Percentiles rank a stretch among this genome's conserved stretches.
Evolutionary conservation across 2,888 invertebrate genomes (phyloP).

Genomic region (Limnephilus auricula): DNA sequence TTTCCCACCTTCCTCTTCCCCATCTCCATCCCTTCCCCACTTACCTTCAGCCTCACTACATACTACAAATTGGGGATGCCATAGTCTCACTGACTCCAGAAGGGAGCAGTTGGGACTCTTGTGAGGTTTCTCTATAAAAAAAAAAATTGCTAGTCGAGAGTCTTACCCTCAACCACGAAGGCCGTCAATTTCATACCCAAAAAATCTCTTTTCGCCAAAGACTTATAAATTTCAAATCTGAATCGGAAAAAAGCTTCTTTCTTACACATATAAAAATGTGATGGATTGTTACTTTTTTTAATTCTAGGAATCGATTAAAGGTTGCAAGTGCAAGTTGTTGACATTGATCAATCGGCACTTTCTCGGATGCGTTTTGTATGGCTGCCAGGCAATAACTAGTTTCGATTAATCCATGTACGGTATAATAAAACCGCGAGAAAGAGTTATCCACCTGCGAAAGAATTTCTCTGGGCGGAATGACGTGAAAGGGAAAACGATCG

Average conservation of each 20-base stretch:
- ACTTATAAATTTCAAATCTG: not conserved
- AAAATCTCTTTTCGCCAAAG: too few species aligned
- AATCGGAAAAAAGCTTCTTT: not conserved
- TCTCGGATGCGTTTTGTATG: slow-evolving; percentile 15
- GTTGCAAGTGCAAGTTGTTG: not conserved
- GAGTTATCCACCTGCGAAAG: slow-evolving; percentile 10
- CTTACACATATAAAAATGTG: not conserved
- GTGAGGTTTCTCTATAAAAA: too few species aligned
- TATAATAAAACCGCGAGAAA: not conserved
- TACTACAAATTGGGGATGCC: too few species aligned
- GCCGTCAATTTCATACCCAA: too few species aligned
- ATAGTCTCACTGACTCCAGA: too few species aligned
- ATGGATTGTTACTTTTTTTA: not conserved
- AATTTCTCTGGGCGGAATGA: slow-evolving; percentile 24
- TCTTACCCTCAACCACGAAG: too few species aligned
- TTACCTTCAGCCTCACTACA: too few species aligned
- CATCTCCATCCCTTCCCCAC: too few species aligned
- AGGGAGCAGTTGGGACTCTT: too few species aligned
- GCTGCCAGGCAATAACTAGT: not conserved
- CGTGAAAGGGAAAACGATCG: slow-evolving; percentile 42
- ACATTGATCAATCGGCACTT: not conserved
- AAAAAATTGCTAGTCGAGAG: too few species aligned
- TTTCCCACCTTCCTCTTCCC: too few species aligned
- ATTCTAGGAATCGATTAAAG: not conserved
- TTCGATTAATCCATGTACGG: slow-evolving; percentile 2